These are phyloP conservation scores for Drosophila lowei DNA, from an alignment of 1,140 invertebrate genomes.

Conservation along the genomic window DNA sequence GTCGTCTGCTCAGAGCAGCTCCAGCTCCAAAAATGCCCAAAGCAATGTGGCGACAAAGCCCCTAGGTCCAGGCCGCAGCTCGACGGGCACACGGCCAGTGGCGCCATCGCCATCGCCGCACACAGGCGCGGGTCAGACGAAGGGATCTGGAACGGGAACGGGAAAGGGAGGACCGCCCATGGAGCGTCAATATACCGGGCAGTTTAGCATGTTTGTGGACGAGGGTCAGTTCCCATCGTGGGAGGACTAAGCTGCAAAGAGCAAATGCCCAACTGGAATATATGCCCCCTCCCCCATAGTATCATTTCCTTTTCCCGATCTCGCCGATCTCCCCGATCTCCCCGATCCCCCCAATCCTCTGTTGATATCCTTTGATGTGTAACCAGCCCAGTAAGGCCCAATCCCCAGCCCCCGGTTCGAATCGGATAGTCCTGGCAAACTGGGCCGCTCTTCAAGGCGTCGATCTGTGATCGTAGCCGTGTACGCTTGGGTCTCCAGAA, in stretches of 20 bases:
- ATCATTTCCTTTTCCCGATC: not conserved
- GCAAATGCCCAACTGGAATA: not conserved
- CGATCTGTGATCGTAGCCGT: conserved; percentile 11
- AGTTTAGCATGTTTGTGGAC: conserved; percentile 82
- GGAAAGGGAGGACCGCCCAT: conserved; percentile 35
- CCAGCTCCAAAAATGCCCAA: conserved; percentile 35
- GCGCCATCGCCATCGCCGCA: conserved; percentile 23
- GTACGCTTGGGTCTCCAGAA: too few relatives aligned
- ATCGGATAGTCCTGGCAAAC: too few relatives aligned
- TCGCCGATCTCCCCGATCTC: not conserved
- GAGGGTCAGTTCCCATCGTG: conserved; percentile 81
- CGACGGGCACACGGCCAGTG: conserved; percentile 4
- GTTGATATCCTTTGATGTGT: too few relatives aligned
- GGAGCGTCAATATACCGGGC: conserved; percentile 69
- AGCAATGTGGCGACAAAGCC: conserved; percentile 35
- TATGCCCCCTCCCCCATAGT: not conserved
- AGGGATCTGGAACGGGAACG: conserved; percentile 2
- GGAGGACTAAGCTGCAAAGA: conserved; percentile 71
- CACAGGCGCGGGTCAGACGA: conserved; percentile 18
- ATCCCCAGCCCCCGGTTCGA: too few relatives aligned
- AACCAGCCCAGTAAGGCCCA: too few relatives aligned
- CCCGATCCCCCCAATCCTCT: not conserved
- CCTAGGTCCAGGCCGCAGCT: conserved; percentile 12
- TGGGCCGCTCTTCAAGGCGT: not conserved
- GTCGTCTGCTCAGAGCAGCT: conserved; percentile 30